A percentile compares a stretch with the other conserved stretches of the same genome.
Evolutionary conservation across 1,140 invertebrate species (phyloP).

Genomic region (Elymnias hypermnestra): DNA sequence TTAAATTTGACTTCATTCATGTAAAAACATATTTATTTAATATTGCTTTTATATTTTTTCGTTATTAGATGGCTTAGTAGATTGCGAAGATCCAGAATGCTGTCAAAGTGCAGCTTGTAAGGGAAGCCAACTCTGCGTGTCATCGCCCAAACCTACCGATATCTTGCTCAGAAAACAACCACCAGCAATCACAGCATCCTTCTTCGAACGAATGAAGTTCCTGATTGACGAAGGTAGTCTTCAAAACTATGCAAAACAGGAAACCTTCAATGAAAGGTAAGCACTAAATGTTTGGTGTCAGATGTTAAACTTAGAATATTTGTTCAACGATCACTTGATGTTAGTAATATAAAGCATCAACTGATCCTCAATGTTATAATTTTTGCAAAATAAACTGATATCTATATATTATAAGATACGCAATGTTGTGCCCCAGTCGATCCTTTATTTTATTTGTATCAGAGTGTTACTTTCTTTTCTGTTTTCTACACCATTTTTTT

Average conservation of each 20-base stretch:
- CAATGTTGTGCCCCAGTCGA: constrained; percentile 87
- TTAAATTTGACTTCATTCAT: too few relatives aligned
- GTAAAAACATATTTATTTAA: too few relatives aligned
- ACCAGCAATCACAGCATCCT: constrained; percentile 96
- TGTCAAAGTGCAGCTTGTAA: constrained; percentile 89
- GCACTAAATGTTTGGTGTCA: constrained; percentile 68
- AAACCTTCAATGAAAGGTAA: constrained; percentile 98
- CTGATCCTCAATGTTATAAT: constrained; percentile 16
- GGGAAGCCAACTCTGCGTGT: constrained; percentile 91
- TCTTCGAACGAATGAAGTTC: constrained; percentile 99
- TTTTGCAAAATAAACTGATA: constrained; percentile 34
- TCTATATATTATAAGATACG: constrained; percentile 77
- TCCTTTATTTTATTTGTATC: constrained; percentile 74
- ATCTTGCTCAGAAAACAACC: constrained; percentile 95
- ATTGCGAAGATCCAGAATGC: constrained; percentile 99
- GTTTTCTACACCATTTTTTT: constrained; percentile 37
- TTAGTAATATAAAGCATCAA: constrained; percentile 14
- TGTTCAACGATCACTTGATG: constrained; percentile 26
- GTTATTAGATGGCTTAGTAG: constrained; percentile 91
- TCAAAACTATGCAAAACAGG: constrained; percentile 95
- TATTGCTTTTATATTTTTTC: too few relatives aligned
- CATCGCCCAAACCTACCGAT: constrained; percentile 94
- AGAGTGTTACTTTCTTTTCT: constrained; percentile 59
- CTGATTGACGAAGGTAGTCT: constrained; percentile 98
- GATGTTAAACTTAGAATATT: constrained; percentile 16